Conservation (phyloP, 1,140 invertebrate genomes). For the Bombus picipes region DNA sequence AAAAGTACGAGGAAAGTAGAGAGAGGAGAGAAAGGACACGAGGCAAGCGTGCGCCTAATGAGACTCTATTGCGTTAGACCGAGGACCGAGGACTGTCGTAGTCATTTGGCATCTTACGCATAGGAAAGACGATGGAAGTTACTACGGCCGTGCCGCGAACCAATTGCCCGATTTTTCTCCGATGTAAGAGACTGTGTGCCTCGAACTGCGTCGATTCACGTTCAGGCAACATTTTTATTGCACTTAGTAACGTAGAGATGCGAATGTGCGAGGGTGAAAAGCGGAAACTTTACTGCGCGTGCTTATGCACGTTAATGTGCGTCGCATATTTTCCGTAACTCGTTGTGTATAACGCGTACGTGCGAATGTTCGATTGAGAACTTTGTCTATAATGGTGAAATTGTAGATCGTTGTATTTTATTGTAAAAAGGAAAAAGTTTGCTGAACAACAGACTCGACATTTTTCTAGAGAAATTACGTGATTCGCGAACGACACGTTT, state of each 20-base stretch:
- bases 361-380: constrained; percentile 54
- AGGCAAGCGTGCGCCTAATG: background rate
- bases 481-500: constrained; percentile 33
- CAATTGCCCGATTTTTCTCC: constrained; percentile 28
- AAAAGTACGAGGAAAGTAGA: background rate
- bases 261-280: constrained; percentile 10
- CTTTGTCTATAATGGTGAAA: constrained; percentile 46
- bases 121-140: background rate
- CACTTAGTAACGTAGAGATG: constrained; percentile 12
- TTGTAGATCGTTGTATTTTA: constrained; percentile 79
- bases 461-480: constrained; percentile 75
- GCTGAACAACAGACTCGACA: constrained; percentile 65
- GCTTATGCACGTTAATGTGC: background rate
- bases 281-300: background rate
- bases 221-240: constrained; percentile 39
- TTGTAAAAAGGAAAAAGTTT: constrained; percentile 73
- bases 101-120: background rate
- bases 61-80: constrained; percentile 18
- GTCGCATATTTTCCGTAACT: constrained; percentile 3
- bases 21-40: too few species aligned
- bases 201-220: constrained; percentile 33
- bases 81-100: background rate
- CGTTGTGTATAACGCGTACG: constrained; percentile 42
- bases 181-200: constrained; percentile 1
- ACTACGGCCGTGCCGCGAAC: background rate